Conservation (phyloP, 2,888 invertebrate genomes). For the Drosophila parthenogenetica region DNA sequence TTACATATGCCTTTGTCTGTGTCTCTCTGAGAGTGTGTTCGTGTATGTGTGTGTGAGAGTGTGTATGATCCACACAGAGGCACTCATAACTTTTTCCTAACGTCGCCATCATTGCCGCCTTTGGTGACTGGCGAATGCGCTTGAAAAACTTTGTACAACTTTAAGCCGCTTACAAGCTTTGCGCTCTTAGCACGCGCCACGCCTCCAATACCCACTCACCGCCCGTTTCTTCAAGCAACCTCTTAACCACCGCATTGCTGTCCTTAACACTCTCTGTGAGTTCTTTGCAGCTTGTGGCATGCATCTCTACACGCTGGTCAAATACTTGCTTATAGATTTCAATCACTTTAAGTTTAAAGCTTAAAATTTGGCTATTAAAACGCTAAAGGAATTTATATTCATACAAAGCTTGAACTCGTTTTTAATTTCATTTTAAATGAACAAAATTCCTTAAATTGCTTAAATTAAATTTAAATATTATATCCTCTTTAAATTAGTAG, state of each 20-base stretch:
- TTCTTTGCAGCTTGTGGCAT: constrained; percentile 24
- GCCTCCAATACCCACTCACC: constrained; percentile 14
- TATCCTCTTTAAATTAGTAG: too few species aligned
- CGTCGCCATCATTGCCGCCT: constrained; percentile 63
- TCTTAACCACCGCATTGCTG: not conserved
- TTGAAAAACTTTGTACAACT: constrained; percentile 82
- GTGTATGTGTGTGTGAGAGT: constrained; percentile 30
- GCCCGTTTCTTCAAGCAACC: not conserved
- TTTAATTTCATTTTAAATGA: too few species aligned
- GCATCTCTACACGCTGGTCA: constrained; percentile 58
- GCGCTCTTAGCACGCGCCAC: constrained; percentile 71
- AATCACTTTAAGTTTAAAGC: constrained; percentile 50
- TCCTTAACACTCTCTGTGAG: not conserved
- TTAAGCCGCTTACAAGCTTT: constrained; percentile 81
- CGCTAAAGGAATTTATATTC: too few species aligned
- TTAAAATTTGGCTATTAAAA: too few species aligned
- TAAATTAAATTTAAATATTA: too few species aligned
- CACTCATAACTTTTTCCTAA: constrained; percentile 73
- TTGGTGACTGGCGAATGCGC: constrained; percentile 81
- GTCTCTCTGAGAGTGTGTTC: not conserved
- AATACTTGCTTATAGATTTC: constrained; percentile 59
- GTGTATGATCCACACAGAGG: constrained; percentile 54
- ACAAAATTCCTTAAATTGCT: too few species aligned
- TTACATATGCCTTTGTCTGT: constrained; percentile 48
- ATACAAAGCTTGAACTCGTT: too few species aligned